A percentile compares a stretch with the other conserved stretches of the same genome.
Conservation (phyloP, 1,140 invertebrate species). For the Platorchestia sp. region DNA sequence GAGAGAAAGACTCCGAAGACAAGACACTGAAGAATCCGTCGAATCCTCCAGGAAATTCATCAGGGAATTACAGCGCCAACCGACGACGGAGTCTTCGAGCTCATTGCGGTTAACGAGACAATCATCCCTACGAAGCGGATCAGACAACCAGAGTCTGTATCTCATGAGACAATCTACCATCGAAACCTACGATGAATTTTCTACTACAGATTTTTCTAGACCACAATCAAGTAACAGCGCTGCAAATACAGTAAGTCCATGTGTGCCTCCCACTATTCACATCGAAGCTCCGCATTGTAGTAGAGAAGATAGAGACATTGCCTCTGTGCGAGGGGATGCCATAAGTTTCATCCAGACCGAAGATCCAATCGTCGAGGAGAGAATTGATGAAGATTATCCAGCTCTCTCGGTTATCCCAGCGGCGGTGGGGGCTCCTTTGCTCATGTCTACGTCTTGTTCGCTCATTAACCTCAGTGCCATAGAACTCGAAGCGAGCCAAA, state of each 20-base stretch:
- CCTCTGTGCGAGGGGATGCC: slow-evolving; percentile 11
- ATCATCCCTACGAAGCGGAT: slow-evolving; percentile 65
- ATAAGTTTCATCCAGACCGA: slow-evolving; percentile 31
- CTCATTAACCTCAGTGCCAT: slow-evolving; percentile 66
- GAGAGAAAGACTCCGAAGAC: slow-evolving; percentile 62
- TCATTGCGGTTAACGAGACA: slow-evolving; percentile 64
- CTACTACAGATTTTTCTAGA: slow-evolving; percentile 66
- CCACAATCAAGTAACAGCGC: slow-evolving; percentile 66
- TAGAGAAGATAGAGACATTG: slow-evolving; percentile 44
- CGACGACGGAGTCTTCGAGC: slow-evolving; percentile 65
- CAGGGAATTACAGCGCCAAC: slow-evolving; percentile 62
- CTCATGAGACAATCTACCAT: slow-evolving; percentile 65
- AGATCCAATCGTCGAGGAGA: slow-evolving; percentile 54
- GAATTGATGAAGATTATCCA: slow-evolving; percentile 60
- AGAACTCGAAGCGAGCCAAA: slow-evolving; percentile 63
- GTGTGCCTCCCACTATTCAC: slow-evolving; percentile 56
- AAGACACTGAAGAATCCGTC: slow-evolving; percentile 65
- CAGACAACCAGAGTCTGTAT: slow-evolving; percentile 66
- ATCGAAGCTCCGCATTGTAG: slow-evolving; percentile 59
- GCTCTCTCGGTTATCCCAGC: slow-evolving; percentile 58
- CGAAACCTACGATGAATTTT: slow-evolving; percentile 65
- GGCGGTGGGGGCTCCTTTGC: slow-evolving; percentile 60
- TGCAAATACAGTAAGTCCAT: slow-evolving; percentile 57
- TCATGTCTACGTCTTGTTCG: slow-evolving; percentile 64
- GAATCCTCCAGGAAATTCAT: slow-evolving; percentile 62